Conservation (phyloP, 2,888 invertebrate species). For the Hydraecia micacea region DNA sequence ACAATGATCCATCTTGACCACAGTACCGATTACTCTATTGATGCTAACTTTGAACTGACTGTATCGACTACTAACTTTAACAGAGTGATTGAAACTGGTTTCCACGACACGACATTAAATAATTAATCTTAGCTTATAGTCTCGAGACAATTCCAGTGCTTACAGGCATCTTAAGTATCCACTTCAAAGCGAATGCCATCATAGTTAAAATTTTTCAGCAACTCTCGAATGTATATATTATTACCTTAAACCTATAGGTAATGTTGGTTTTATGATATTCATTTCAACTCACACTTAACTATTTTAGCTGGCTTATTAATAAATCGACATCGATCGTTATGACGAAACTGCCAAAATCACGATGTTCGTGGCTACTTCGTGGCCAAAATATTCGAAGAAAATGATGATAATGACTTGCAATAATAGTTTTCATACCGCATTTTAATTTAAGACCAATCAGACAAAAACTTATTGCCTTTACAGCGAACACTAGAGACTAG, state of each 20-base stretch:
- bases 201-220: background rate
- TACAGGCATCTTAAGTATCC: background rate
- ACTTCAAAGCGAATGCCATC: background rate
- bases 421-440: background rate
- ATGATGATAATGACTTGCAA: background rate
- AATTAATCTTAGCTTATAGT: background rate
- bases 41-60: constrained; percentile 1
- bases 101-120: background rate
- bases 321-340: background rate
- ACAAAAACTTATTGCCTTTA: background rate
- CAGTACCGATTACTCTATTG: background rate
- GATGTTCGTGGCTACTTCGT: background rate
- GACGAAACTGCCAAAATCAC: background rate
- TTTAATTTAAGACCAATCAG: background rate
- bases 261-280: too few relatives aligned
- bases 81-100: background rate
- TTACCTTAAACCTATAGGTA: too few relatives aligned
- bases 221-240: background rate
- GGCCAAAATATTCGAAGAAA: background rate
- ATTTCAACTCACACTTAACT: background rate
- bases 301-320: background rate
- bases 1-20: constrained; percentile 1
- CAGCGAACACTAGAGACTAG: constrained; percentile 18
- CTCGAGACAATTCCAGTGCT: background rate
- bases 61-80: background rate